These are phyloP conservation scores for Elysia crispata DNA, from an alignment of 2,888 invertebrate genomes.

Conservation along the genomic window DNA sequence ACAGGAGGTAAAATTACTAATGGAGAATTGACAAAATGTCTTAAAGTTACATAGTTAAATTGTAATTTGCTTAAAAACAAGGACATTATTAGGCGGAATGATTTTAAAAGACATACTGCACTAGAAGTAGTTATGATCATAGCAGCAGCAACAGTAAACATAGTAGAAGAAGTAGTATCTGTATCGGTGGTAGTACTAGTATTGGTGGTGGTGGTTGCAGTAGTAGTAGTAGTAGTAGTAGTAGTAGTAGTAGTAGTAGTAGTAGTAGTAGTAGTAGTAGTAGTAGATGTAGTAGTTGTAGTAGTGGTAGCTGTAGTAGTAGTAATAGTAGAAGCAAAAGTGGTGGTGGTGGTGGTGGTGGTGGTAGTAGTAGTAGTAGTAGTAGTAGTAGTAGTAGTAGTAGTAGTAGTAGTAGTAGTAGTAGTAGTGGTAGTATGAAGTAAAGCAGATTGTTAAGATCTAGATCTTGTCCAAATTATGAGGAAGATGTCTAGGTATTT, in stretches of 20 bases:
- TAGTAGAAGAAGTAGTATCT: not conserved
- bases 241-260: constrained; percentile 1
- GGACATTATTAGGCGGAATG: too few relatives aligned
- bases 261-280: constrained; percentile 4
- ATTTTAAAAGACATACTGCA: too few relatives aligned
- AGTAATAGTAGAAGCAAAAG: constrained; percentile 5
- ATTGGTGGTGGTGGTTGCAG: constrained; percentile 7
- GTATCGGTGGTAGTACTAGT: not conserved
- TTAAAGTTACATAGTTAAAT: too few relatives aligned
- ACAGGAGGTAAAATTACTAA: too few relatives aligned
- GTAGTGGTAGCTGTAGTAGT: constrained; percentile 11
- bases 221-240: constrained; percentile 2
- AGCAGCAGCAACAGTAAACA: not conserved
- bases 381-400: constrained; percentile 20
- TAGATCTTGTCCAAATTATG: too few relatives aligned
- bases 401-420: constrained; percentile 28
- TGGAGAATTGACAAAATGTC: too few relatives aligned
- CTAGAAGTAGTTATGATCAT: too few relatives aligned
- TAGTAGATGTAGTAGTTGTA: constrained; percentile 6
- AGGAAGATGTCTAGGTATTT: too few relatives aligned
- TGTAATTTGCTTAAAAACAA: too few relatives aligned
- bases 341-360: not conserved
- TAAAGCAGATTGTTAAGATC: not conserved
- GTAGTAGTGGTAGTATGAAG: constrained; percentile 15
- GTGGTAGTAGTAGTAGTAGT: constrained; percentile 17